Evolutionary conservation across 2,797 vertebrate species (phyloP).

Genomic region (Eulemur coronatus): DNA sequence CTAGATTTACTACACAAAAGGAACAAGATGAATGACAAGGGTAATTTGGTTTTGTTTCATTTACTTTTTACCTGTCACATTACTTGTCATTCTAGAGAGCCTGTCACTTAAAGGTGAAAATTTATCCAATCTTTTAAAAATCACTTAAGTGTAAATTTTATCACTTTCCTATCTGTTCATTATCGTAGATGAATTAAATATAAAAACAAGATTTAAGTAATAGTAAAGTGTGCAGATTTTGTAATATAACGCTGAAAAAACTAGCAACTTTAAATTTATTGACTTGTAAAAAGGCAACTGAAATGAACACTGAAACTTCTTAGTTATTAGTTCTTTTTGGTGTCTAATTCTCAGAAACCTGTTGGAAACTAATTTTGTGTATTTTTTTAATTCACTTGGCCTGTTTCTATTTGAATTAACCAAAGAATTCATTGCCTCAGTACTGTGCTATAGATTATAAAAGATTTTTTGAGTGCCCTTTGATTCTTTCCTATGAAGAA

Average conservation of each 20-base stretch:
- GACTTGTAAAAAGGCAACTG: slow-evolving; percentile 35
- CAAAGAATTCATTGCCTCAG: not conserved
- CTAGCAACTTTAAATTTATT: slow-evolving; percentile 42
- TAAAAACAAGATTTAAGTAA: slow-evolving; percentile 34
- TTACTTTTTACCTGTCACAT: slow-evolving; percentile 69
- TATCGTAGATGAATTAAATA: slow-evolving; percentile 36
- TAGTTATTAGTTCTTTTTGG: slow-evolving; percentile 20
- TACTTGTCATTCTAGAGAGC: slow-evolving; percentile 56
- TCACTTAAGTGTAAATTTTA: slow-evolving; percentile 64
- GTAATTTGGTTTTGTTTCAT: slow-evolving; percentile 70
- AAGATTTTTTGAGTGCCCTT: slow-evolving; percentile 15
- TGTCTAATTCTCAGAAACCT: slow-evolving; percentile 8
- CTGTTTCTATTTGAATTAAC: slow-evolving; percentile 21
- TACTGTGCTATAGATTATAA: not conserved
- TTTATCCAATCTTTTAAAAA: slow-evolving; percentile 61
- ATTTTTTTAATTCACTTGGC: not conserved
- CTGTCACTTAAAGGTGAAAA: slow-evolving; percentile 68
- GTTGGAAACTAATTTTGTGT: slow-evolving; percentile 16
- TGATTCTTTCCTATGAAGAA: slow-evolving; percentile 1
- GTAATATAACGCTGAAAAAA: slow-evolving; percentile 7
- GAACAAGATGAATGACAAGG: slow-evolving; percentile 60
- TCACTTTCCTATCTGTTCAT: slow-evolving; percentile 48
- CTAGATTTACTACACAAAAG: slow-evolving; percentile 59
- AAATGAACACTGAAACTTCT: not conserved
- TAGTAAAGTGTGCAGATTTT: slow-evolving; percentile 9